Conservation (phyloP, 2,797 vertebrate genomes). For the Sciurus carolinensis region DNA sequence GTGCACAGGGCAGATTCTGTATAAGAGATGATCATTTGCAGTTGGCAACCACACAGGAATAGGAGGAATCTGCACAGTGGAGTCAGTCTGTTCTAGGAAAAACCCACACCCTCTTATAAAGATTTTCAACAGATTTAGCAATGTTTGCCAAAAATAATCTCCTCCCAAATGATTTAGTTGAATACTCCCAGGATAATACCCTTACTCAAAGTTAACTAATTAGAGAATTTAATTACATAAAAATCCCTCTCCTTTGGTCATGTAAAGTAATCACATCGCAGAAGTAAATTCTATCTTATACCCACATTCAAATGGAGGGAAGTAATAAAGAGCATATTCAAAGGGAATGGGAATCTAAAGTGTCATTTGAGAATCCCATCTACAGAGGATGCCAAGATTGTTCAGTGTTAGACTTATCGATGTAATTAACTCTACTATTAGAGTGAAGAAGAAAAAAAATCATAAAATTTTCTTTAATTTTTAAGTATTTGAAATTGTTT, state of each 20-base stretch:
- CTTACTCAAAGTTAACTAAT: background rate
- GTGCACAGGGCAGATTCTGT: background rate
- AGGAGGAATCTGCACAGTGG: background rate
- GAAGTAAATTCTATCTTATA: background rate
- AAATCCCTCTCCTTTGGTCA: background rate
- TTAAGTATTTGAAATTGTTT: background rate
- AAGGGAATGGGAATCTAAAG: accelerated
- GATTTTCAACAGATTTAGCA: background rate
- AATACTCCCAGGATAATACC: background rate
- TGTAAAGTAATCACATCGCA: background rate
- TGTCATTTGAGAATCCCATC: background rate
- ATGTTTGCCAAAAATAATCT: background rate
- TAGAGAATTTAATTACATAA: background rate
- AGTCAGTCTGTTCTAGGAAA: background rate
- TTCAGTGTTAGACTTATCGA: background rate
- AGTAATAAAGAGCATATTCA: background rate
- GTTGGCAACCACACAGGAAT: background rate
- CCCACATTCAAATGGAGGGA: background rate
- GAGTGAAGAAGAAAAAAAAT: background rate
- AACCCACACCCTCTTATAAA: background rate
- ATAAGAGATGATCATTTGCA: background rate
- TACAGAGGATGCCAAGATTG: background rate
- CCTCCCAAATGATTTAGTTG: background rate
- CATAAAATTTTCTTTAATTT: background rate
- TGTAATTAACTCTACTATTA: background rate